Evolutionary conservation across 1,140 invertebrate genomes (phyloP), one percentile per base, ranked within the genome.

Genomic region (Amphibalanus amphitrite): DNA sequence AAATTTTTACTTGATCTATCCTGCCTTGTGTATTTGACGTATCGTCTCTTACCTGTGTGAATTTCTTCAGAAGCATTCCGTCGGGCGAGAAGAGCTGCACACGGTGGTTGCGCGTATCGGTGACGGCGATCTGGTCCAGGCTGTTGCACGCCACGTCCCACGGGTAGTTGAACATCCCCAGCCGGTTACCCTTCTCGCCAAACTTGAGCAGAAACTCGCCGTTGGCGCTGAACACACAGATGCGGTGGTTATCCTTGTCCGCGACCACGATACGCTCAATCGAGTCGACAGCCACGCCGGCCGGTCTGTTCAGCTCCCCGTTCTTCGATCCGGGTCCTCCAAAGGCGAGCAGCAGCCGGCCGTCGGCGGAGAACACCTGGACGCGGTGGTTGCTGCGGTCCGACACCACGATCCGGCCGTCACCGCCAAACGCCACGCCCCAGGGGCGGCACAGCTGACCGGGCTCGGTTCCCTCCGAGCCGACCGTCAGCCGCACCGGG

Each of bases 221-320:
- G 70, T 87, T 85, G 68, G 87, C 82, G 25, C 87, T 89, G 74
- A 96, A 90, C 67, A 95, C 85, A 78, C 96, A 93, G 70, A 98
- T 87, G 69, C 95, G 86, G 79, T 97, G 94, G 80, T 97, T 97
- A 78, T 95, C 95, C 80, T 97, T 97, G 77, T 97, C 95, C 25
- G 92, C 90, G 20, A 97, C 92, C 73, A 95, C 86, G 69, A 97
- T 90, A 40, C 90, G 85, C 71, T 88, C 87, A 70, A 87, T 84
- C 8, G 82, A 83, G 76, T 92, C 90, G 0, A 89, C 85, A 47
- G 89, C 89, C 29, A 97, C 88, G 10, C 93, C 93, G 6, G 92
- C 92, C 0, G 95, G 95, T 59, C 92, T 82, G 81, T 95, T 90
- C 76, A 98, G 94, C 78, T 95, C 87, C 4, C 92, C 91, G n/a